These are phyloP conservation scores for Cirrhinus molitorella DNA, from an alignment of 2,797 vertebrate species.

Conservation along the genomic window DNA sequence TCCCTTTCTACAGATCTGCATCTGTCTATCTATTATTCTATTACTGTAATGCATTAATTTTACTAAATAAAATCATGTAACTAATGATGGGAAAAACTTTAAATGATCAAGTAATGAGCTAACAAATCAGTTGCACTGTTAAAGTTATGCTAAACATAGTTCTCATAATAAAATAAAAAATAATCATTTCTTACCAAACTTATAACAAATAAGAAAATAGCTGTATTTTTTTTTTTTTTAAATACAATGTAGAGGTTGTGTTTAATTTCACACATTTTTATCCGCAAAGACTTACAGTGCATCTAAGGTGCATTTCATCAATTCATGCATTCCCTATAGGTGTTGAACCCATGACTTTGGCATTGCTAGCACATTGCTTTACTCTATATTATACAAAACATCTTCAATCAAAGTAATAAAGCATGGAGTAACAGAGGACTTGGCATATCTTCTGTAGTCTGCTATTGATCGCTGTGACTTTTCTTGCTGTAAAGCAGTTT, in stretches of 20 bases:
- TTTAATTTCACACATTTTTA: background rate
- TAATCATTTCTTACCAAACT: background rate
- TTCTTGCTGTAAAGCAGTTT: background rate
- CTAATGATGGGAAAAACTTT: background rate
- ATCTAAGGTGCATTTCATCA: background rate
- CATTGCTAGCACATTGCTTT: too few species aligned
- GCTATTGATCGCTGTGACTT: slow-evolving; percentile 68
- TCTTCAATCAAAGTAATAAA: slow-evolving; percentile 26
- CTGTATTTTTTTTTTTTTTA: background rate
- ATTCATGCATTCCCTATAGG: background rate
- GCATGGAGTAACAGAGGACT: background rate
- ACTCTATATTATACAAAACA: background rate
- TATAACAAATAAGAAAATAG: background rate
- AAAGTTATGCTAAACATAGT: too few species aligned
- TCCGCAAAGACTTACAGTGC: background rate
- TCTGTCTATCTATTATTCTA: background rate
- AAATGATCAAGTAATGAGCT: too few species aligned
- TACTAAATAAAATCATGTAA: background rate
- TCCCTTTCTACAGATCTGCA: background rate
- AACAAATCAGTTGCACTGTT: too few species aligned
- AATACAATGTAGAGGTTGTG: background rate
- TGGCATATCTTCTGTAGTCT: slow-evolving; percentile 20
- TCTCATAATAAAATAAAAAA: background rate
- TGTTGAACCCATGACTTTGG: background rate
- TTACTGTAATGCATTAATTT: background rate